These are phyloP conservation scores for Globia sparganii DNA, from an alignment of 2,888 invertebrate genomes.

Conservation along the genomic window DNA sequence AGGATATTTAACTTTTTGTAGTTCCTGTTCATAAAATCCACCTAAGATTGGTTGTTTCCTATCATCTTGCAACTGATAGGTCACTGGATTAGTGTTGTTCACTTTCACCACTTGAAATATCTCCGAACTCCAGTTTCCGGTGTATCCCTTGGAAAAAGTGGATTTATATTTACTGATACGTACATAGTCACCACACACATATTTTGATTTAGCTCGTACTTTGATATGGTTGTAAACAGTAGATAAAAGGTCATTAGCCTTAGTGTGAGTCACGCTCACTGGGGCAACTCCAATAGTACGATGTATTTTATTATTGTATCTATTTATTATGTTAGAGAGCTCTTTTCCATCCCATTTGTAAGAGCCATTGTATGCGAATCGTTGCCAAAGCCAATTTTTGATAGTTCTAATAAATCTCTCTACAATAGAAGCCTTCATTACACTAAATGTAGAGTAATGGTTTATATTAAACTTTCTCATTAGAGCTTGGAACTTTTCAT, in stretches of 20 bases:
- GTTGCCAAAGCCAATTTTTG: constrained; percentile 16
- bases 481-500: constrained; percentile 9
- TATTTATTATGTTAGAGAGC: not conserved
- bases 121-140: constrained; percentile 56
- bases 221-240: constrained; percentile 13
- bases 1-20: constrained; percentile 46
- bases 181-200: constrained; percentile 31
- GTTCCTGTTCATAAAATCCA: constrained; percentile 51
- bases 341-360: not conserved
- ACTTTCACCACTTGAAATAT: constrained; percentile 52
- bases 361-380: not conserved
- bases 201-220: constrained; percentile 2
- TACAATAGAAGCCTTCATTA: too few relatives aligned
- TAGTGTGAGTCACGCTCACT: constrained; percentile 10
- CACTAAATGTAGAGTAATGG: too few relatives aligned
- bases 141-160: constrained; percentile 47
- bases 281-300: constrained; percentile 5
- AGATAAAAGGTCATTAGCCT: constrained; percentile 31
- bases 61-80: constrained; percentile 50
- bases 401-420: too few relatives aligned
- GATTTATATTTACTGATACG: constrained; percentile 50
- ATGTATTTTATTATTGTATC: constrained; percentile 16
- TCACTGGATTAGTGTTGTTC: constrained; percentile 49
- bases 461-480: too few relatives aligned
- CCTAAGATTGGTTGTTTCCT: constrained; percentile 42